Evolutionary conservation across 2,888 invertebrate species (phyloP).

Genomic region (Biston betularia): DNA sequence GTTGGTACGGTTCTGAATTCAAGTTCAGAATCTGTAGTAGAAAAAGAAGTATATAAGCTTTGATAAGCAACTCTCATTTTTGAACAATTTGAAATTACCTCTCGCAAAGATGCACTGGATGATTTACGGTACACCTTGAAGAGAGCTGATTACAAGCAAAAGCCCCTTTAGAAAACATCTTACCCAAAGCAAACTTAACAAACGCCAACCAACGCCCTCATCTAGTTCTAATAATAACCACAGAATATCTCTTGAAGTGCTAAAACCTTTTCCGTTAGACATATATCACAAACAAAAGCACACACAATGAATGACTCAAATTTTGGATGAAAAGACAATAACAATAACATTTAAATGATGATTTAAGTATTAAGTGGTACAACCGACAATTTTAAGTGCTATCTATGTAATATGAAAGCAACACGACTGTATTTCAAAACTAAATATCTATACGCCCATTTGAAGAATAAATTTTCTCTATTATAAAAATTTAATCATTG

Average conservation of each 20-base stretch:
- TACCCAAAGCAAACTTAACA: neutral
- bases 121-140: neutral
- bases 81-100: neutral
- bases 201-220: neutral
- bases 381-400: neutral
- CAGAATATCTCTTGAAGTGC: neutral
- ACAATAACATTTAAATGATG: neutral
- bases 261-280: constrained; percentile 3
- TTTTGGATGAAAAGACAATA: neutral
- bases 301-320: neutral
- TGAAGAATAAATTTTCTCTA: neutral
- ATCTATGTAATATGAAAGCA: neutral
- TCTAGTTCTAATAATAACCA: neutral
- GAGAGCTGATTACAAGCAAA: neutral
- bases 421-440: neutral
- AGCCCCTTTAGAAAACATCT: neutral
- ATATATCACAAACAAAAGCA: neutral
- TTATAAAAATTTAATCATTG: neutral
- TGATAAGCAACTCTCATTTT: neutral
- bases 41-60: neutral
- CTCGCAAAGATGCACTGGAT: neutral
- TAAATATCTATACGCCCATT: neutral
- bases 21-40: neutral
- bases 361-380: neutral
- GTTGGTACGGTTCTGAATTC: too few species aligned